Base-by-base conservation (phyloP, 2,888 invertebrate genomes). In the Smittia sp. region DNA sequence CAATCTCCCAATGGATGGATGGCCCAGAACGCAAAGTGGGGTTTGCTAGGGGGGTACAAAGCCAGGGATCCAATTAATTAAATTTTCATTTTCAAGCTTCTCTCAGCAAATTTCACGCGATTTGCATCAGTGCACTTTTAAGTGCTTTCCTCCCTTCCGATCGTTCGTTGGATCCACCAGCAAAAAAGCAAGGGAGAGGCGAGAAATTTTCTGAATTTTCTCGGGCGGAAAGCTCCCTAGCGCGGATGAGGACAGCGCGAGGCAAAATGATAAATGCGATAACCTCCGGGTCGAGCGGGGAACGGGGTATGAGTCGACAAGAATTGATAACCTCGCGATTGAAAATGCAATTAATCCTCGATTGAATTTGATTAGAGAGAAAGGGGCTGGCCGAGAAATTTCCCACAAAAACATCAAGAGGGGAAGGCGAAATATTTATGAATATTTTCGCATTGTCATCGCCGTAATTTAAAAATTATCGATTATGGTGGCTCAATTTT, bases 401-500 rank as follows among this genome's bases (percentile, higher is more conserved):
- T 46, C n/a, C 11, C 38, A 66, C 15, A 22, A 65, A 65, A 62
- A 62, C 20, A 4, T 62, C 3, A 32, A 9, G 32, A 32, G 1
- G 15, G 63, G 25, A 15, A 27, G 32, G 13, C 6, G 9, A 65
- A 65, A 65, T 65, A 65, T 32, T 65, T 32, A 65, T 65, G 32
- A 65, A 65, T 32, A 67, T 67, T 67, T 63, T 24, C 69, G 69
- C 69, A 46, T 52, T 69, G 69, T 69, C 69, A 69, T 69, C 69
- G 18, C 18, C 27, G 24, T 69, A 69, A 69, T 69, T 69, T 69
- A 52, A 69, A 54, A 69, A 69, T 25, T 27, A 69, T 69, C 69
- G 69, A 69, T 69, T 69, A 67, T 67, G 25, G 15, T 46, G 11
- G 15, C 46, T 38, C 6, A 38, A 38, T n/a, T 9, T 63, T 9